These are phyloP conservation scores for Corynorhinus townsendii DNA, from an alignment of 2,113 vertebrate genomes.

Conservation along the genomic window DNA sequence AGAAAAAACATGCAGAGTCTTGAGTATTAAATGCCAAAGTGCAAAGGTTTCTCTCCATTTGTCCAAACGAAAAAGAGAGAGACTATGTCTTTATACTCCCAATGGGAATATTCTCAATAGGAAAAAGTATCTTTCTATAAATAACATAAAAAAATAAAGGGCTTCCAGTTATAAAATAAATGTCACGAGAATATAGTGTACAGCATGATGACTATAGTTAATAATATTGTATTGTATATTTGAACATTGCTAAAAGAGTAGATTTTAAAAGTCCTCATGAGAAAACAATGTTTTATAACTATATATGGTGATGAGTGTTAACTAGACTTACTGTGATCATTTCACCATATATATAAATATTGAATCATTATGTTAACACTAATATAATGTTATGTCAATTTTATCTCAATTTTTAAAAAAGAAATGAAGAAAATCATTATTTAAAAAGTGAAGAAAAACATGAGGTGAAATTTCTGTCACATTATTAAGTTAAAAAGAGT, in stretches of 20 bases:
- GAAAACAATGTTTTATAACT: neutral
- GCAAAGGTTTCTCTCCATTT: neutral
- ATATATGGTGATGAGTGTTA: neutral
- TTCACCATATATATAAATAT: neutral
- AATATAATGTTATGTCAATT: neutral
- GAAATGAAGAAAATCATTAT: neutral
- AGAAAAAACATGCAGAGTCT: neutral
- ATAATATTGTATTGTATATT: neutral
- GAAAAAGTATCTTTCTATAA: neutral
- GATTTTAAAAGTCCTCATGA: neutral
- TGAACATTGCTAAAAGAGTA: neutral
- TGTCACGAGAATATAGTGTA: neutral
- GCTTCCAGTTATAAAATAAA: neutral
- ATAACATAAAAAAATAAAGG: neutral
- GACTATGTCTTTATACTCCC: neutral
- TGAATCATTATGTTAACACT: neutral
- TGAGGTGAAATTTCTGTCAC: neutral
- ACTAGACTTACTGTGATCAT: neutral
- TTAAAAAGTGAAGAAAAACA: neutral
- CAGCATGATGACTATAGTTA: neutral
- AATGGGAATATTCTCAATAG: neutral
- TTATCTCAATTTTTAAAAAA: neutral
- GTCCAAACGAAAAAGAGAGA: neutral
- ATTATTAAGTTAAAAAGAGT: neutral
- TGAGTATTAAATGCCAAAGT: neutral